Evolutionary conservation across 2,888 invertebrate species (phyloP).

Genomic region (Latrodectus hesperus): DNA sequence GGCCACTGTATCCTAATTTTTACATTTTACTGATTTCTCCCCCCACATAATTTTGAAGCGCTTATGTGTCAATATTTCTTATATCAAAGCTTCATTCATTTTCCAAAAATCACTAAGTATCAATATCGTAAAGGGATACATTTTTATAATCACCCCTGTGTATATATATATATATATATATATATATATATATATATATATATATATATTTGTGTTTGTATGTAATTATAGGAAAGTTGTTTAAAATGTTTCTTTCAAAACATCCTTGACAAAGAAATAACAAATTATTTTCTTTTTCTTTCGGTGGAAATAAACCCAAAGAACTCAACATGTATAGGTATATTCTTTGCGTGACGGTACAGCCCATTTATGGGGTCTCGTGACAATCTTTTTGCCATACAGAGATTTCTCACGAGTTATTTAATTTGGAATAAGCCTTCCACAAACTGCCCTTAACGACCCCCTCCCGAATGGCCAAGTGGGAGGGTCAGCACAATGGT

Average conservation of each 20-base stretch:
- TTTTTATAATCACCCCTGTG: neutral
- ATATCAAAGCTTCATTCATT: too few relatives aligned
- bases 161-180: neutral
- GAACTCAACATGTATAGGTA: conserved; percentile 10
- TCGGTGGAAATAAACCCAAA: neutral
- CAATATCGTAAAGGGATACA: neutral
- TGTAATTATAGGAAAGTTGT: neutral
- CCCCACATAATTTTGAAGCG: too few relatives aligned
- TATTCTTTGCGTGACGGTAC: conserved; percentile 52
- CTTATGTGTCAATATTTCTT: too few relatives aligned
- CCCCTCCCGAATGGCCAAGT: conserved; percentile 36
- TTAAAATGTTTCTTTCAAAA: neutral
- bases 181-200: neutral
- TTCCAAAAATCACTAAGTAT: too few relatives aligned
- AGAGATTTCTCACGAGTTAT: conserved; percentile 67
- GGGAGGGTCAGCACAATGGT: conserved; percentile 59
- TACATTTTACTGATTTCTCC: too few relatives aligned
- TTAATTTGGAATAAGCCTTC: conserved; percentile 59
- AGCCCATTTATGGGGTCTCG: conserved; percentile 46
- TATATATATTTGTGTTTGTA: neutral
- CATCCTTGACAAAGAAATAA: neutral
- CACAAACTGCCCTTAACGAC: conserved; percentile 58
- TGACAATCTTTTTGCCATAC: conserved; percentile 63
- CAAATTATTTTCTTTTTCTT: neutral
- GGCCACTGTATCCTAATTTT: too few relatives aligned